Percentiles rank a stretch among this genome's conserved stretches.
These are phyloP conservation scores for Chlorops oryzae DNA, from an alignment of 1,140 invertebrate species.

Conservation along the genomic window DNA sequence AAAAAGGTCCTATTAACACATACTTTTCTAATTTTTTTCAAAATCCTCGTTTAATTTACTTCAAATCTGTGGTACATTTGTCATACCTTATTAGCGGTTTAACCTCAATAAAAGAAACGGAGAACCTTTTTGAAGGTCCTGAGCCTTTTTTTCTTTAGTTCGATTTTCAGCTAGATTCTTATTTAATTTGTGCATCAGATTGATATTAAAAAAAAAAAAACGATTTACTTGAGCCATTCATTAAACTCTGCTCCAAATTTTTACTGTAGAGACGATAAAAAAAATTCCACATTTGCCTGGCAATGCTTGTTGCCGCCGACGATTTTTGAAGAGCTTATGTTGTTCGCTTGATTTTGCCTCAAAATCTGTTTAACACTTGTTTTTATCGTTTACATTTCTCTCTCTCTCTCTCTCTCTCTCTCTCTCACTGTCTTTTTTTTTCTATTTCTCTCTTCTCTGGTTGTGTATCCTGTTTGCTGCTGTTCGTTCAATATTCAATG, in stretches of 20 bases:
- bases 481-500: slow-evolving; percentile 29
- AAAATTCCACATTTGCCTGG: slow-evolving; percentile 9
- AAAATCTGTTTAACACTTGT: too few relatives aligned
- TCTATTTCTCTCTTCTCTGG: slow-evolving; percentile 18
- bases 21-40: too few relatives aligned
- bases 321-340: slow-evolving; percentile 11
- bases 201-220: too few relatives aligned
- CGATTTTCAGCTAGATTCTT: too few relatives aligned
- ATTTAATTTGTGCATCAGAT: too few relatives aligned
- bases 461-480: slow-evolving; percentile 21
- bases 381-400: slow-evolving; percentile 28
- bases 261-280: slow-evolving; percentile 3
- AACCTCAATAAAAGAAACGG: too few relatives aligned
- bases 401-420: slow-evolving; percentile 21
- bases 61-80: too few relatives aligned
- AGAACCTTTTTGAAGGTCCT: too few relatives aligned
- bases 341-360: slow-evolving; percentile 22
- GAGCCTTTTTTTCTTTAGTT: too few relatives aligned
- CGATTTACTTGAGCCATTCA: slow-evolving; percentile 11
- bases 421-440: slow-evolving; percentile 14
- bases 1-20: too few relatives aligned
- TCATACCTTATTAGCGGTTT: too few relatives aligned
- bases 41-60: too few relatives aligned
- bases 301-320: slow-evolving; percentile 8
- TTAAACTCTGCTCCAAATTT: slow-evolving; percentile 13